Evolutionary conservation across 2,888 invertebrate species (phyloP).

Genomic region (Geophilus truncorum): DNA sequence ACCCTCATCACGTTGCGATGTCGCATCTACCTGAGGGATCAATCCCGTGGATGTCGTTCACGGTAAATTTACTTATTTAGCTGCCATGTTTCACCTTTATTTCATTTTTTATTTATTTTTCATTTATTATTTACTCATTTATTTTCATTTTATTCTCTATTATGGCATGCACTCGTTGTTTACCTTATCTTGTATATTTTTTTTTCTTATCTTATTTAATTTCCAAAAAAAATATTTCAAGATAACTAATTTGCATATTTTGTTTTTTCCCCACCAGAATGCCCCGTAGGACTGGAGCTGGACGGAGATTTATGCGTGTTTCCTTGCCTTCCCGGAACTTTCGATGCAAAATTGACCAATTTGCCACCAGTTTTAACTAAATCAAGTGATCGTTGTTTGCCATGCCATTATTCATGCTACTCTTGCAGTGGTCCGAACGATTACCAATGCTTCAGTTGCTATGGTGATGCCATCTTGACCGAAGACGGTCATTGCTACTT

Average conservation of each 20-base stretch:
- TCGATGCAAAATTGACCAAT: neutral
- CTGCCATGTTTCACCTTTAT: neutral
- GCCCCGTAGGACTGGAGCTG: neutral
- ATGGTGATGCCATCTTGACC: constrained; percentile 56
- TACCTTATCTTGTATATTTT: neutral
- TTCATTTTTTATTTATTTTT: neutral
- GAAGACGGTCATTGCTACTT: constrained; percentile 55
- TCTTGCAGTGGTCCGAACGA: constrained; percentile 64
- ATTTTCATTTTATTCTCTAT: constrained; percentile 3
- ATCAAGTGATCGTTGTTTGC: constrained; percentile 51
- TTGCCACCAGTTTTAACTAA: constrained; percentile 37
- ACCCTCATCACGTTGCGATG: neutral
- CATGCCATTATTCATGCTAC: constrained; percentile 71
- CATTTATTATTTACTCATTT: constrained; percentile 45
- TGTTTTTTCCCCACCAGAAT: constrained; percentile 41
- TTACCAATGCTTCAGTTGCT: constrained; percentile 64
- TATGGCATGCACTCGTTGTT: constrained; percentile 11
- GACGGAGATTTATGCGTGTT: neutral
- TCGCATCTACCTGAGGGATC: neutral
- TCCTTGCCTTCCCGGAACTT: neutral
- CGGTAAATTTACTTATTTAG: neutral
- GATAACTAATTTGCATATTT: constrained; percentile 16
- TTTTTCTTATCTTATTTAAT: neutral
- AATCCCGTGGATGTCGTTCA: neutral
- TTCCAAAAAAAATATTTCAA: neutral